Evolutionary conservation across 2,888 invertebrate genomes (phyloP).

Genomic region (Andricus curvator): DNA sequence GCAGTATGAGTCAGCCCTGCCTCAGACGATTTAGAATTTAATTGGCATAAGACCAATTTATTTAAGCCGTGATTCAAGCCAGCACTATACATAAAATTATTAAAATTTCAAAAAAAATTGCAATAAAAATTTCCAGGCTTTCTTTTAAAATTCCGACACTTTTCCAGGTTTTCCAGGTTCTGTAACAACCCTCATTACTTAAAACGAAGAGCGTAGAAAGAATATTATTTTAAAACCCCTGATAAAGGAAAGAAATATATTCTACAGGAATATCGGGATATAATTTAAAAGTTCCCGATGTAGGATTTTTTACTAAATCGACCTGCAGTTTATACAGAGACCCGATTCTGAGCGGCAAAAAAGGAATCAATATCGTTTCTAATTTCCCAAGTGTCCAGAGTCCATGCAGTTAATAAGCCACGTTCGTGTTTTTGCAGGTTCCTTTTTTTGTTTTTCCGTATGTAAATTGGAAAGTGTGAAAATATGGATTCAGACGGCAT

Average conservation of each 20-base stretch:
- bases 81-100: too few species aligned
- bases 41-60: too few species aligned
- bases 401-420: constrained; percentile 20
- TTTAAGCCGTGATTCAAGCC: too few species aligned
- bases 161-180: too few species aligned
- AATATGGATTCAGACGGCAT: neutral
- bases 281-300: constrained; percentile 15
- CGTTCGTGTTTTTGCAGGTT: constrained; percentile 1
- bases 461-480: constrained; percentile 10
- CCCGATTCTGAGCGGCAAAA: neutral
- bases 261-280: neutral
- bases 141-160: too few species aligned
- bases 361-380: constrained; percentile 48
- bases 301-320: neutral
- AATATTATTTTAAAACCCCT: too few species aligned
- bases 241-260: neutral
- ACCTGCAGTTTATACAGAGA: neutral
- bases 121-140: too few species aligned
- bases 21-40: too few species aligned
- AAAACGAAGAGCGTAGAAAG: too few species aligned
- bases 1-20: too few species aligned
- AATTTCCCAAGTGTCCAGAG: constrained; percentile 50
- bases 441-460: neutral
- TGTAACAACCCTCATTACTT: too few species aligned
- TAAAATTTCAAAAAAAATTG: too few species aligned